A percentile compares a stretch with the other conserved stretches of the same genome.
Conservation (phyloP, 2,113 vertebrate genomes). For the Larimichthys crocea region DNA sequence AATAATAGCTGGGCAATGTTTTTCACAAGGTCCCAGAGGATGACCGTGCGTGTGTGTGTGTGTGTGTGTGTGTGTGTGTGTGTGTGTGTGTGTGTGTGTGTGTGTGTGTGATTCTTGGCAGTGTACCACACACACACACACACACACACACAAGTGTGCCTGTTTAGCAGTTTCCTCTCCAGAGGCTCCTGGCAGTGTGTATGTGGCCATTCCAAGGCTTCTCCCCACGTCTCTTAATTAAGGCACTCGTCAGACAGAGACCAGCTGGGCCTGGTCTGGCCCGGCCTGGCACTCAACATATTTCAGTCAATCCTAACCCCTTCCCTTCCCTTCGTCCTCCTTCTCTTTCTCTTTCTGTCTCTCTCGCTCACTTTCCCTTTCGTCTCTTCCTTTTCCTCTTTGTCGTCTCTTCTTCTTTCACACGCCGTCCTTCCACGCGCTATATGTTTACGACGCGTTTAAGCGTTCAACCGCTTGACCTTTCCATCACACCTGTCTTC, state of each 20-base stretch:
- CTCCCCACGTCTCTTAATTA: conserved; percentile 82
- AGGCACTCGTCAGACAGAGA: conserved; percentile 78
- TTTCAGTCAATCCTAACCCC: conserved; percentile 54
- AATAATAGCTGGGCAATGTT: conserved; percentile 76
- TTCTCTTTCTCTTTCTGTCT: background rate
- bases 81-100: no score
- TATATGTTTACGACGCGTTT: background rate
- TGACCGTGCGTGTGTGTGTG: background rate
- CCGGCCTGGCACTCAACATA: conserved; percentile 66
- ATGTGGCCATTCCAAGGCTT: conserved; percentile 74
- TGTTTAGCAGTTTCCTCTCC: conserved; percentile 77
- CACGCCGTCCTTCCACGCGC: background rate
- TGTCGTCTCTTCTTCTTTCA: background rate
- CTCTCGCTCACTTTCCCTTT: background rate
- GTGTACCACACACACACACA: conserved; percentile 48
- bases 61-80: background rate
- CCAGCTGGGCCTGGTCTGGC: conserved; percentile 80
- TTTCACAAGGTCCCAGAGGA: conserved; percentile 72
- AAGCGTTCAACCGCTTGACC: conserved; percentile 54
- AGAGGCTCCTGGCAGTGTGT: conserved; percentile 72
- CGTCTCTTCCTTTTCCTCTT: background rate
- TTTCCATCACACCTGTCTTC: conserved; percentile 54
- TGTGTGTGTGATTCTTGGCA: conserved; percentile 56
- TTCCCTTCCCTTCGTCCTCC: conserved; percentile 8
- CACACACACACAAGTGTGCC: conserved; percentile 57